Evolutionary conservation across 1,140 invertebrate genomes (phyloP).

Genomic region (Drosophila ficusphila): DNA sequence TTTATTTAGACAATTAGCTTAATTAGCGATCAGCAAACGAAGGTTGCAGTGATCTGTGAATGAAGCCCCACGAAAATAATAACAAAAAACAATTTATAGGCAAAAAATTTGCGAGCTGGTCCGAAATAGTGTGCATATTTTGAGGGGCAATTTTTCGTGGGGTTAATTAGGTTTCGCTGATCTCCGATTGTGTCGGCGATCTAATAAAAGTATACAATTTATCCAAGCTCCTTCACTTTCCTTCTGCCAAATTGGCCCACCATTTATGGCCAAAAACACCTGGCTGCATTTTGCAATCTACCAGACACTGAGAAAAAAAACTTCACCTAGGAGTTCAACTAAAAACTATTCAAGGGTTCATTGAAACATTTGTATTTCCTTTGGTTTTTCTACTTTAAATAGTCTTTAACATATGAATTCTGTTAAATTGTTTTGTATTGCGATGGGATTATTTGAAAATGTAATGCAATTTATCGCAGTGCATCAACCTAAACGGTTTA

Average conservation of each 20-base stretch:
- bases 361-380: no score
- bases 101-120: no score
- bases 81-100: neutral
- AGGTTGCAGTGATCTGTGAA: neutral
- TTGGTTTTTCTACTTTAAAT: no score
- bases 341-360: neutral
- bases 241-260: constrained; percentile 4
- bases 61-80: neutral
- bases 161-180: constrained; percentile 21
- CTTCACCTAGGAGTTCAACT: no score
- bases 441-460: no score
- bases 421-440: no score
- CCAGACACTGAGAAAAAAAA: neutral
- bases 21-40: constrained; percentile 19
- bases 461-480: constrained; percentile 1
- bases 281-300: constrained; percentile 21
- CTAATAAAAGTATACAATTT: neutral
- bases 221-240: constrained; percentile 32
- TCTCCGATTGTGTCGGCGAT: constrained; percentile 3
- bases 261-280: constrained; percentile 21
- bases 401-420: no score
- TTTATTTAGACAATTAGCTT: constrained; percentile 21
- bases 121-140: neutral
- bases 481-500: neutral
- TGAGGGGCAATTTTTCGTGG: neutral